Conservation (phyloP, 2,797 vertebrate genomes). For the Vultur gryphus region DNA sequence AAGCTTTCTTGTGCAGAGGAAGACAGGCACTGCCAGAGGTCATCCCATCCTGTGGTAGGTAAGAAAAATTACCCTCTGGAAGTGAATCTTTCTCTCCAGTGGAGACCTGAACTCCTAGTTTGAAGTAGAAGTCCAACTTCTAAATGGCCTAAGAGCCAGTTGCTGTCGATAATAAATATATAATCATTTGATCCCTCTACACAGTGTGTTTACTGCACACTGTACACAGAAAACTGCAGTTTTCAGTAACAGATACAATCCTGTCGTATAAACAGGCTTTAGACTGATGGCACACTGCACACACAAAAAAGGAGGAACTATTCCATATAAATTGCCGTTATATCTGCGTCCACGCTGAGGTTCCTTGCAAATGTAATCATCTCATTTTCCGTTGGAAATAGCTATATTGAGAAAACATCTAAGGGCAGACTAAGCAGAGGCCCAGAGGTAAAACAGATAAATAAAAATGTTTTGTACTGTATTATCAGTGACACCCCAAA, state of each 20-base stretch:
- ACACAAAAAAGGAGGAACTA: not conserved
- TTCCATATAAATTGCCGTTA: not conserved
- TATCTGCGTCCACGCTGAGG: not conserved
- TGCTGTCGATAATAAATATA: not conserved
- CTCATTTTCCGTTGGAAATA: not conserved
- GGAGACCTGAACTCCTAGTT: not conserved
- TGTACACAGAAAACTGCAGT: not conserved
- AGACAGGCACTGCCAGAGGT: not conserved
- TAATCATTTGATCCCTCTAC: not conserved
- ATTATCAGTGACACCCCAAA: not conserved
- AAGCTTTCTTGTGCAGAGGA: not conserved
- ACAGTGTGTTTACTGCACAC: not conserved
- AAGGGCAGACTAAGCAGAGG: not conserved
- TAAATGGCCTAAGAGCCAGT: not conserved
- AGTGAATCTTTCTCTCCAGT: not conserved
- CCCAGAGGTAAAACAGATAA: not conserved
- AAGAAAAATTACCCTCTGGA: not conserved
- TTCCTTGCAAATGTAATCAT: not conserved
- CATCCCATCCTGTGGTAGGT: not conserved
- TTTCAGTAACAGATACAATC: not conserved
- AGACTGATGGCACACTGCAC: no score
- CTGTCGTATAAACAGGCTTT: not conserved
- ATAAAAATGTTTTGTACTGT: not conserved
- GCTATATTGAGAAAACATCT: not conserved
- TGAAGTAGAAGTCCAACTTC: not conserved